Percentiles rank a stretch among this genome's conserved stretches.
Conservation (phyloP, 2,113 vertebrate species). For the Sebastes fasciatus region DNA sequence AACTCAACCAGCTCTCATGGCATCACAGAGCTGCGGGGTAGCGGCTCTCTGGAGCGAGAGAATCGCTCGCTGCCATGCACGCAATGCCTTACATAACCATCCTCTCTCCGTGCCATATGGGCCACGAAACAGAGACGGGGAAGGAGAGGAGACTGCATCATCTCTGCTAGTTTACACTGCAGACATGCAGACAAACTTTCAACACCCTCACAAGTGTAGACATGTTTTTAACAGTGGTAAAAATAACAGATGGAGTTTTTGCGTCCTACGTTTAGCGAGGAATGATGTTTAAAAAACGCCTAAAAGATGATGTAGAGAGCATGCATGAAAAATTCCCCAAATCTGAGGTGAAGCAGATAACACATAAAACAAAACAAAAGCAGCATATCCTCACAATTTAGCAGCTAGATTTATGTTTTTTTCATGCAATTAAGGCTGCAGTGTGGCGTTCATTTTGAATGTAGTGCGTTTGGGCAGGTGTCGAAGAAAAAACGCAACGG, state of each 20-base stretch:
- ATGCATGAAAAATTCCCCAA: background rate
- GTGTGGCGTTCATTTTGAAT: too few species aligned
- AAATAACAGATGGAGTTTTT: conserved; percentile 6
- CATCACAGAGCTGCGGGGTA: conserved; percentile 30
- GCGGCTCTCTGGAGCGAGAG: conserved; percentile 44
- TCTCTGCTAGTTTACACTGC: background rate
- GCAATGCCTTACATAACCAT: conserved; percentile 72
- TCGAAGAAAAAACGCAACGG: too few species aligned
- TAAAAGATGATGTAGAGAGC: background rate
- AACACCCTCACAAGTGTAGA: background rate
- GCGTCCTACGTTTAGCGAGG: background rate
- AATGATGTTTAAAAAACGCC: background rate
- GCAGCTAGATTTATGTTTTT: background rate
- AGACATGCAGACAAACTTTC: conserved; percentile 15
- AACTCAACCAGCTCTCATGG: conserved; percentile 48
- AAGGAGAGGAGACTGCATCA: background rate
- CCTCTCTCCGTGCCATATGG: conserved; percentile 58
- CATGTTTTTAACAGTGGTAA: background rate
- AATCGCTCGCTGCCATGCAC: conserved; percentile 45
- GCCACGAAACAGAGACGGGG: background rate
- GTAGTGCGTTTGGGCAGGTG: too few species aligned
- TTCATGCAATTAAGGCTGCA: too few species aligned
- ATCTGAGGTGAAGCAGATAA: background rate
- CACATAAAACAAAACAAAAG: background rate
- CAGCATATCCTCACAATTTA: background rate